A percentile compares a stretch with the other conserved stretches of the same genome.
These are phyloP conservation scores for Bagarius yarrelli DNA, from an alignment of 2,113 vertebrate genomes.

Conservation along the genomic window DNA sequence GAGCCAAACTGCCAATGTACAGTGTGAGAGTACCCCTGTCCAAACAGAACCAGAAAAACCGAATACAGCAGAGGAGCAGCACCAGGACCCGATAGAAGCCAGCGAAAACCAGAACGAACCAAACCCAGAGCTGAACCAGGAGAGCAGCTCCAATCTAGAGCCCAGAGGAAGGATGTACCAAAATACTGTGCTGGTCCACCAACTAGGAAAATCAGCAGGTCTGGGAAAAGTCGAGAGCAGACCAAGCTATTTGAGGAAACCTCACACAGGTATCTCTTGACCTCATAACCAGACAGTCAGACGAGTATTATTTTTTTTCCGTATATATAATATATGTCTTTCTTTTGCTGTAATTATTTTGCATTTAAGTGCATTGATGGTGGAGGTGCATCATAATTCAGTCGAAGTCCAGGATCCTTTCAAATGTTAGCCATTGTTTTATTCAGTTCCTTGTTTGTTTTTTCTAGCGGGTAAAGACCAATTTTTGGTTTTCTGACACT, in stretches of 20 bases:
- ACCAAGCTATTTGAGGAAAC: slow-evolving; percentile 70
- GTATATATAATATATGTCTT: too few species aligned
- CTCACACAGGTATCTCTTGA: slow-evolving; percentile 75
- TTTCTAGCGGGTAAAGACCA: background rate
- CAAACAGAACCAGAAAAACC: slow-evolving; percentile 61
- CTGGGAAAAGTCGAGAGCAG: slow-evolving; percentile 69
- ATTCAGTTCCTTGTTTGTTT: slow-evolving; percentile 17
- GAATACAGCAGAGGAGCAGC: slow-evolving; percentile 47
- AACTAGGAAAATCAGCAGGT: slow-evolving; percentile 59
- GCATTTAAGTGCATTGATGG: too few species aligned
- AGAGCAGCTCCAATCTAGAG: slow-evolving; percentile 65
- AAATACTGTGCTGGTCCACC: slow-evolving; percentile 61
- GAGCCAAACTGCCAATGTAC: slow-evolving; percentile 68
- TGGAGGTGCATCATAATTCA: background rate
- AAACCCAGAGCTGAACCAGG: slow-evolving; percentile 59
- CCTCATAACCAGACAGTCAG: too few species aligned
- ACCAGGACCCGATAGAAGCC: slow-evolving; percentile 55
- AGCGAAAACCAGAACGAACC: slow-evolving; percentile 66
- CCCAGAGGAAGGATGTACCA: slow-evolving; percentile 60
- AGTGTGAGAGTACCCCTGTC: slow-evolving; percentile 61
- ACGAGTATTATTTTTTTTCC: background rate
- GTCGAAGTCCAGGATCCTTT: background rate
- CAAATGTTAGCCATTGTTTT: background rate
- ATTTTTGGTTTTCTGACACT: too few species aligned
- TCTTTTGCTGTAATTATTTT: too few species aligned